Base-by-base conservation (phyloP, 2,797 vertebrate genomes). In the Microchirus variegatus region DNA sequence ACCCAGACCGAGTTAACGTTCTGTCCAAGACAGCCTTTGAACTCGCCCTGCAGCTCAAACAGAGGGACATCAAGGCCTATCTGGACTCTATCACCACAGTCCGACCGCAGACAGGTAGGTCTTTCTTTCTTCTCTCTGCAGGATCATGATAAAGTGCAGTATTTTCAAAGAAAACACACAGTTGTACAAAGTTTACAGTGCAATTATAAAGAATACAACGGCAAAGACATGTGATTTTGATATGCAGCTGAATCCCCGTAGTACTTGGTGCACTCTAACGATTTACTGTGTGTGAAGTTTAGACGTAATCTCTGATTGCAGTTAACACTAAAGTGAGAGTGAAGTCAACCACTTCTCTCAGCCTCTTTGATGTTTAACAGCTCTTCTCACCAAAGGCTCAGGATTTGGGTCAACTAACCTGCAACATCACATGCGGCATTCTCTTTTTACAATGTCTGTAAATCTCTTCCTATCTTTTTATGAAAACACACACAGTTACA, bases 1-100 rank as follows among this genome's bases (percentile, higher is more conserved):
- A 96, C 83, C 94, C 96, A 0, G 95, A 99, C 89, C 93, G 95
- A 53, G 77, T 95, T 68, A 96, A 96, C 0, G 93, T 94, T 3
- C 89, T 97, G 59, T 94, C 95, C 67, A 96, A 97, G 90, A 99
- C 96, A 0, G 93, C 97, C 10, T 97, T 98, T 43, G 96, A 99
- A 86, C 89, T 99, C 0, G 94, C 97, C 3, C 92, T 96, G 71
- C 94, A 95, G 81, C 87, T 95, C 26, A 94, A 94, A 51, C 94
- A 97, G 84, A 95, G 95, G 81, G 96, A 98, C 58, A 90, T 98
- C 75, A 95, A 94, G 61, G 89, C 92, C 61, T 97, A 95, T 65
- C 86, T 99, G 89, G 96, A 97, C 88, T 90, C 95, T 43, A 92
- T 97, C 75, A 99, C 97, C 55, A 99, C 95, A 0, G 91, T 97